A percentile compares a stretch with the other conserved stretches of the same genome.
phyloP scores from a whole-genome alignment of 2,888 invertebrate genomes.

The Caenorhabditis sp. region DNA sequence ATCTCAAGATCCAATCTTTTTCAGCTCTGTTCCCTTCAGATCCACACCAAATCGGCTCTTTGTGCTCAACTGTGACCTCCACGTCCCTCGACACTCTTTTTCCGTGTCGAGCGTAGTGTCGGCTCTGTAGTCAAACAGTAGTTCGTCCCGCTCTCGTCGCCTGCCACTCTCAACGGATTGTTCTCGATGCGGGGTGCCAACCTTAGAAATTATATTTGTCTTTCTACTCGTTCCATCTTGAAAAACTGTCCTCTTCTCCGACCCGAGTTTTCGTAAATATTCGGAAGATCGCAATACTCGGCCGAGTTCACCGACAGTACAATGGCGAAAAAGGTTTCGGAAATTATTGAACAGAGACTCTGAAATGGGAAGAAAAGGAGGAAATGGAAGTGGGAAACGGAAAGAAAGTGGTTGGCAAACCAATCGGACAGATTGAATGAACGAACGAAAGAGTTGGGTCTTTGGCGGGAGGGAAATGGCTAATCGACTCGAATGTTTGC shows the following conservation, averaged over 20 bases:
- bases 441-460: too few species aligned
- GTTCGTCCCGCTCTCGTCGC: not conserved
- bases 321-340: too few species aligned
- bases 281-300: too few species aligned
- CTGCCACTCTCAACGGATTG: slow-evolving; percentile 16
- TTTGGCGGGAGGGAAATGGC: too few species aligned
- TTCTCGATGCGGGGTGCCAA: slow-evolving; percentile 52
- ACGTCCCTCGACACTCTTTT: slow-evolving; percentile 16
- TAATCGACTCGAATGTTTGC: not conserved
- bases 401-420: slow-evolving; percentile 41
- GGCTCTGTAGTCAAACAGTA: slow-evolving; percentile 56
- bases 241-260: slow-evolving; percentile 19
- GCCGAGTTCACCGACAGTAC: too few species aligned
- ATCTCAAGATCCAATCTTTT: too few species aligned
- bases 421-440: not conserved
- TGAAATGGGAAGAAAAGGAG: too few species aligned
- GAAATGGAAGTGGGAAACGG: slow-evolving; percentile 36
- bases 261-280: not conserved
- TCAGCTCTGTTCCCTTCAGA: not conserved
- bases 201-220: slow-evolving; percentile 51
- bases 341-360: too few species aligned
- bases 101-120: slow-evolving; percentile 45
- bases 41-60: slow-evolving; percentile 5
- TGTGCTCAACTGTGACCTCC: slow-evolving; percentile 44
- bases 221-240: slow-evolving; percentile 49